A percentile compares a stretch with the other conserved stretches of the same genome.
phyloP scores from a whole-genome alignment of 2,888 invertebrate genomes.

The Ceriagrion tenellum region DNA sequence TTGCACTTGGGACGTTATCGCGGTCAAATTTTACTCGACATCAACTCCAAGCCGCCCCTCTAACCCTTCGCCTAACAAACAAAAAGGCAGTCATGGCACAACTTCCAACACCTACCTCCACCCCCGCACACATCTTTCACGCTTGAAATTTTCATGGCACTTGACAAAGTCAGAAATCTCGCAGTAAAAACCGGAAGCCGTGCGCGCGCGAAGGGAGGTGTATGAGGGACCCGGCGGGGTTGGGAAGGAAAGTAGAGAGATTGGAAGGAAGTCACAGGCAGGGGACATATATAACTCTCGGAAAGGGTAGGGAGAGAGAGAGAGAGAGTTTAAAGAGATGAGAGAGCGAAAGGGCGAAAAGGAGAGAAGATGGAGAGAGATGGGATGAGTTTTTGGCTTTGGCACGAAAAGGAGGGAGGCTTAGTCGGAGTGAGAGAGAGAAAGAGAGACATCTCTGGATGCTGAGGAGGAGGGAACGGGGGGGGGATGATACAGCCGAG shows the following conservation, averaged over 20 bases:
- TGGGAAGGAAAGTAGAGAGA: neutral
- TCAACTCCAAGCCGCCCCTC: neutral
- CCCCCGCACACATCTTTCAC: neutral
- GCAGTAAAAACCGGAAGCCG: constrained; percentile 23
- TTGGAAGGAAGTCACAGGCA: neutral
- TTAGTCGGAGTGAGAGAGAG: neutral
- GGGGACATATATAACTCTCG: too few species aligned
- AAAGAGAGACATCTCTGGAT: neutral
- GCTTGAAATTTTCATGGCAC: constrained; percentile 32
- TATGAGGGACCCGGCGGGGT: neutral
- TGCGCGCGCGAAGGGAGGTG: neutral
- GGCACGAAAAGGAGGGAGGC: neutral
- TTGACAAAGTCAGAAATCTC: constrained; percentile 25
- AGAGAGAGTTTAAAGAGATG: neutral
- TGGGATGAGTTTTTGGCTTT: too few species aligned
- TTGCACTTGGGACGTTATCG: neutral
- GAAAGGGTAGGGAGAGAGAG: neutral
- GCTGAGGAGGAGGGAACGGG: neutral
- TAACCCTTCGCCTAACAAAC: neutral
- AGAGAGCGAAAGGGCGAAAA: neutral
- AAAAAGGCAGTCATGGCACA: neutral
- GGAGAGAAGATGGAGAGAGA: too few species aligned
- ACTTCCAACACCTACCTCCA: neutral
- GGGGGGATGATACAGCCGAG: neutral
- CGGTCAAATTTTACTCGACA: neutral